phyloP scores from a whole-genome alignment of 2,797 vertebrate species.

The Acanthiza pusilla region DNA sequence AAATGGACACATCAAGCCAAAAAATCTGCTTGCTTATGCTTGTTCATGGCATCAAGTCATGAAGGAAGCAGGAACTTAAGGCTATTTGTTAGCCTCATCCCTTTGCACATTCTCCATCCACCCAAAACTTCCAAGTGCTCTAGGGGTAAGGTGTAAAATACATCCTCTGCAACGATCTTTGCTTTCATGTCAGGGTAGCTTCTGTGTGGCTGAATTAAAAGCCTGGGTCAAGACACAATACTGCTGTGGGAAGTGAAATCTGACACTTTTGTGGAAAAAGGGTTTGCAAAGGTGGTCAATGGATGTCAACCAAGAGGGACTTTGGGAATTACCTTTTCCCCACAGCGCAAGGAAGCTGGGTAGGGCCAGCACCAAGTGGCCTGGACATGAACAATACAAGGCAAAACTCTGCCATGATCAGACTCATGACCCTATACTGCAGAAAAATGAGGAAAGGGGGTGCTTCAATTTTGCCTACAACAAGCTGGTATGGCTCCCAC shows the following conservation, averaged over 20 bases:
- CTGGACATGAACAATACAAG: not conserved
- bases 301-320: not conserved
- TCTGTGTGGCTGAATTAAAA: not conserved
- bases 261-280: not conserved
- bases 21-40: not conserved
- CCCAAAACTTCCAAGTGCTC: not conserved
- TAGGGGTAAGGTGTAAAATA: not conserved
- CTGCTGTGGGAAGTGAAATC: not conserved
- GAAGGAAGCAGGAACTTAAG: not conserved
- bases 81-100: not conserved
- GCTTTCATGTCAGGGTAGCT: not conserved
- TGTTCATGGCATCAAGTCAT: not conserved
- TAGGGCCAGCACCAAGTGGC: not conserved
- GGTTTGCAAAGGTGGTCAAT: rapidly evolving
- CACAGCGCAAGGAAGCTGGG: not conserved
- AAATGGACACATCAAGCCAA: not conserved
- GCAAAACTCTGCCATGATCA: not conserved
- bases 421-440: not conserved
- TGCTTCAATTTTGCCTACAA: not conserved
- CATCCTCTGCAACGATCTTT: not conserved
- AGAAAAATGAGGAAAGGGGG: not conserved
- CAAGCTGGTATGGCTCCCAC: rapidly evolving
- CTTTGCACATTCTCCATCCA: not conserved
- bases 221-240: not conserved
- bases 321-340: not conserved